These are phyloP conservation scores for Oscheius sp. DNA, from an alignment of 2,888 invertebrate genomes.

Conservation along the genomic window DNA sequence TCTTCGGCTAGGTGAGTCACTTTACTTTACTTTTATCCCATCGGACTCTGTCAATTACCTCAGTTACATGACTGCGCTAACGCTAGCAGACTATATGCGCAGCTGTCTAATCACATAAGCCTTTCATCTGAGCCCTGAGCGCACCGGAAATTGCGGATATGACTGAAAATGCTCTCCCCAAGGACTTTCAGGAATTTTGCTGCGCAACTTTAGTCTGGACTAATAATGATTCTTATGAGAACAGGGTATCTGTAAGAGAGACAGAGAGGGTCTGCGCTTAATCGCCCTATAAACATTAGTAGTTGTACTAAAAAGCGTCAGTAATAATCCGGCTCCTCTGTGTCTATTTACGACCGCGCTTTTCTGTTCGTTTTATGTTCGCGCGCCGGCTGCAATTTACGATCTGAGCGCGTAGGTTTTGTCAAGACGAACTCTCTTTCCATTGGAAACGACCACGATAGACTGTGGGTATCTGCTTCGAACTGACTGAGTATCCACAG, in stretches of 20 bases:
- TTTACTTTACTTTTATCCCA: not conserved
- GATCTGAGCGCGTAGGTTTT: conserved; percentile 23
- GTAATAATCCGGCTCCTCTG: conserved; percentile 26
- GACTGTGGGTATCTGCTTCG: not conserved
- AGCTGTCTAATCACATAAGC: conserved; percentile 38
- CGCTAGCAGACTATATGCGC: not conserved
- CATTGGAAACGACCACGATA: too few relatives aligned
- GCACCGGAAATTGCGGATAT: conserved; percentile 35
- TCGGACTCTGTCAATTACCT: not conserved
- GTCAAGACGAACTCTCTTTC: not conserved
- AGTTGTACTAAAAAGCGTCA: not conserved
- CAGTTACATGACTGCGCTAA: conserved; percentile 2
- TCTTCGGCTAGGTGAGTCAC: conserved; percentile 25
- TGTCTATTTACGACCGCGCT: conserved; percentile 23
- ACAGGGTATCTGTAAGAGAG: too few relatives aligned
- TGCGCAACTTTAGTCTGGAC: not conserved
- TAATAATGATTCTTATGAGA: too few relatives aligned
- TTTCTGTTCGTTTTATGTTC: conserved; percentile 34
- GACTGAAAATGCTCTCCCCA: conserved; percentile 27
- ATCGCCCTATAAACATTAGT: conserved; percentile 4
- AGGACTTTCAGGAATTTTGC: not conserved
- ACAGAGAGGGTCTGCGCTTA: not conserved
- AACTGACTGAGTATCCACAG: not conserved
- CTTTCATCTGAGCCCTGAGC: conserved; percentile 17
- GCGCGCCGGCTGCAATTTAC: conserved; percentile 32